These are phyloP conservation scores for Drosophila imparisetae DNA, from an alignment of 2,888 invertebrate genomes.

Conservation along the genomic window DNA sequence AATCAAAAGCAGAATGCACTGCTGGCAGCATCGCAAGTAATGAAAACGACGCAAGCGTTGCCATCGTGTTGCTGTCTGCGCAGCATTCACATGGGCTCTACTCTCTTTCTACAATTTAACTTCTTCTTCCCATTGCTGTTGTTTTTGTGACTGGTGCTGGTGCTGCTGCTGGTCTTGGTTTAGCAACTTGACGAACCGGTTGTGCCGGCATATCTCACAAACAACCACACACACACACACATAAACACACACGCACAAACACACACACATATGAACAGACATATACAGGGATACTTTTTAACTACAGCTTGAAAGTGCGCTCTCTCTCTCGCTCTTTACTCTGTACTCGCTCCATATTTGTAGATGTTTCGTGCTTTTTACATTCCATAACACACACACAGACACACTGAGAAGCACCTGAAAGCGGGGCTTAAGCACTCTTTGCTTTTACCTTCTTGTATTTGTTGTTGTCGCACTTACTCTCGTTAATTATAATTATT, in stretches of 20 bases:
- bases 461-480: conserved; percentile 33
- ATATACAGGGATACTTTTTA: conserved; percentile 48
- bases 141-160: conserved; percentile 31
- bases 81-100: conserved; percentile 56
- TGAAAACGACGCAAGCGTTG: conserved; percentile 16
- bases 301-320: conserved; percentile 57
- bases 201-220: conserved; percentile 73
- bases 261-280: conserved; percentile 27
- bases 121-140: conserved; percentile 19
- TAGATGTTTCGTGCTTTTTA: conserved; percentile 35
- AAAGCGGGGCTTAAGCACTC: conserved; percentile 45
- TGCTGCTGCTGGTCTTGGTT: conserved; percentile 43
- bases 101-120: conserved; percentile 16
- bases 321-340: conserved; percentile 9
- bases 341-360: conserved; percentile 61
- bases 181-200: conserved; percentile 76
- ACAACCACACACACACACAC: conserved; percentile 15
- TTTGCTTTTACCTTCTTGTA: conserved; percentile 62
- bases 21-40: conserved; percentile 23
- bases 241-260: too few relatives aligned
- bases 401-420: conserved; percentile 19
- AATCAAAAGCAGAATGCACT: conserved; percentile 24
- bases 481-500: conserved; percentile 23
- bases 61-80: conserved; percentile 19
- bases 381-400: conserved; percentile 41